Percentiles rank a stretch among this genome's conserved stretches.
Conservation (phyloP, 2,797 vertebrate genomes). For the Oreochromis mossambicus region DNA sequence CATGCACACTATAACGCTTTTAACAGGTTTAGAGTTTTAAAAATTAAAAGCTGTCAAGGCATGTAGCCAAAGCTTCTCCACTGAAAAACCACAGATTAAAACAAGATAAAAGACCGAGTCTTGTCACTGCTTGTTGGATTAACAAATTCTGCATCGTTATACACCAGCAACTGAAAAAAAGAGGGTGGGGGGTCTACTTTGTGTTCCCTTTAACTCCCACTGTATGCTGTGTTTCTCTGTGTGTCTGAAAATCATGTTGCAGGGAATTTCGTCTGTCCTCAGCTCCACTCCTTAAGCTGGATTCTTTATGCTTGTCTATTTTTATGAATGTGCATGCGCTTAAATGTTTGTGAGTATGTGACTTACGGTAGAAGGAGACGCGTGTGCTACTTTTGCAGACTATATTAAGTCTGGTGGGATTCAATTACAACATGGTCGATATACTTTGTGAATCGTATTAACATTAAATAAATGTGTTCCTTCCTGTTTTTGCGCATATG, state of each 20-base stretch:
- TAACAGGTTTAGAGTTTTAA: background rate
- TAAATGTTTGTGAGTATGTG: constrained; percentile 8
- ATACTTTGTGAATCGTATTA: constrained; percentile 18
- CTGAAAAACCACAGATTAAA: background rate
- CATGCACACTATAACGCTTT: background rate
- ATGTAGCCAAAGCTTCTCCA: background rate
- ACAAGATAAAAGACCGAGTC: background rate
- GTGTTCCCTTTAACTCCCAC: background rate
- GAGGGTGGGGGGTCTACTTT: background rate
- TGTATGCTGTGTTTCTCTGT: background rate
- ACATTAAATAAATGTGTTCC: constrained; percentile 5
- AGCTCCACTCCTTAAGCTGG: constrained; percentile 33
- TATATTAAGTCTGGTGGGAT: constrained; percentile 22
- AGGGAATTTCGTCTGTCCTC: constrained; percentile 46
- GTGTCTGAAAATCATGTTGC: constrained; percentile 22
- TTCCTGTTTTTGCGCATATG: background rate
- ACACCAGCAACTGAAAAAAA: background rate
- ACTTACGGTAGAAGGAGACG: background rate
- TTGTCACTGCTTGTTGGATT: background rate
- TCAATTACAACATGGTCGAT: constrained; percentile 9
- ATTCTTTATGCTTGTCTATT: constrained; percentile 44
- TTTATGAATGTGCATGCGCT: constrained; percentile 19
- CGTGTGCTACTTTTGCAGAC: constrained; percentile 6
- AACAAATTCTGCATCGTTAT: background rate
- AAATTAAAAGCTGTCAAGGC: background rate